Evolutionary conservation across 35 echinoderm and acorn worm species (phyloP), one percentile per base, ranked within the genome.

Genomic region (Apostichopus parvimensis): DNA sequence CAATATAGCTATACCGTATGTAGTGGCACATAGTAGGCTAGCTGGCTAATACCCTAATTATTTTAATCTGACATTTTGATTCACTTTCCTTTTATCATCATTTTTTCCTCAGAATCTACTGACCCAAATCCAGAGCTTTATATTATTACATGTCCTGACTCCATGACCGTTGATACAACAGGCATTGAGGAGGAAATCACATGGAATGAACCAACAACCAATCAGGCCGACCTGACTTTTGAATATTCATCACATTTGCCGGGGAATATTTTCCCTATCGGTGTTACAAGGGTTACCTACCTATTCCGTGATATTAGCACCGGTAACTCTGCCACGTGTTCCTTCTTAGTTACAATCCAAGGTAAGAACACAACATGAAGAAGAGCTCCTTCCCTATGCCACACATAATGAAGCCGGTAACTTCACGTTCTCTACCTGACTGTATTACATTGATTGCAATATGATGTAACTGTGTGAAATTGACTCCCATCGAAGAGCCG

Each of bases 181-280:
- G 52, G 85, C 57, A 34, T 28, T 52, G 20, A 22, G 23, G 85
- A 87, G 57, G 85, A 11, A 2, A 71, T 87, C 57, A 26, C 8
- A n/a, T 87, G 64, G 57, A 21, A 71, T 62, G 22, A 62, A 28
- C 85, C 85, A 21, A 87, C 85, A 14, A 87, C 85, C 57, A 87
- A 87, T 22, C 85, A 87, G 22, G 85, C 59, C 20, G 85, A 57
- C 10, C 59, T 87, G 85, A 59, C 54, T n/a, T 23, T 24, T 62
- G 59, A 87, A 68, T 87, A 87, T 57, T 8, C 54, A 20, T 59
- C 85, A 59, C 85, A 87, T 87, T 24, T 22, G 6, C 85, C 85
- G 25, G 85, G 85, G 4, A 6, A 1, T 66, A 21, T 6, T 11
- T 87, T 66, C 5, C 85, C 64, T 4, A 87, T 87, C 0, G 85